A percentile compares a stretch with the other conserved stretches of the same genome.
phyloP scores from a whole-genome alignment of 2,113 vertebrate species.

The Pelusios castaneus region DNA sequence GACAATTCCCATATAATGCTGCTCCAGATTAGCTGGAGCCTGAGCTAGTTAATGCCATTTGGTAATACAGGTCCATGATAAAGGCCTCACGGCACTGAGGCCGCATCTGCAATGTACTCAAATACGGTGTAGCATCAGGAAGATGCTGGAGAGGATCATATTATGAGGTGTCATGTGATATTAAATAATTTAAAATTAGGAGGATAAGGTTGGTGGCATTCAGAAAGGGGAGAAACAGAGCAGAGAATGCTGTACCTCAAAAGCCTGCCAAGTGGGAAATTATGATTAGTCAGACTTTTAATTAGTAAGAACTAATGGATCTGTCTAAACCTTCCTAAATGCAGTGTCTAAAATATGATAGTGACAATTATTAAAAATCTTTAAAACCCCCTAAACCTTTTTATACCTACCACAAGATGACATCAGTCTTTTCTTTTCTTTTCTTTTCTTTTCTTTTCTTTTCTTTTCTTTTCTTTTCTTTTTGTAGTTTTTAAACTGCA shows the following conservation, averaged over 20 bases:
- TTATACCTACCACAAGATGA: background rate
- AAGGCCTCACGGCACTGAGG: background rate
- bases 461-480: background rate
- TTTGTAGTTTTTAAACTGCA: background rate
- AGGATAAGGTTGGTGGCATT: background rate
- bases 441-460: too few species aligned
- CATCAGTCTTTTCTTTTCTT: background rate
- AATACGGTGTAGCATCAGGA: background rate
- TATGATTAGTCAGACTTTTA: background rate
- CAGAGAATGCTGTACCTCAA: background rate
- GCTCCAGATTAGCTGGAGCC: background rate
- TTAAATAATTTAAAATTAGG: background rate
- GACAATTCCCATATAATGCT: background rate
- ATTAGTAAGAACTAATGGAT: background rate
- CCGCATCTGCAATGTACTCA: background rate
- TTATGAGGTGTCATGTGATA: background rate
- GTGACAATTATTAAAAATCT: background rate
- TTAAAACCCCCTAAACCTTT: background rate
- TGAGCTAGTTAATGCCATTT: background rate
- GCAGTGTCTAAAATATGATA: background rate
- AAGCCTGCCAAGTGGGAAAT: background rate
- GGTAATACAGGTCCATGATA: background rate
- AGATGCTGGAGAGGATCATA: background rate
- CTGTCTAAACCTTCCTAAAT: background rate
- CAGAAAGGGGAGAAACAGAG: background rate